Conservation (phyloP, 2,888 invertebrate species). For the Homarus gammarus region DNA sequence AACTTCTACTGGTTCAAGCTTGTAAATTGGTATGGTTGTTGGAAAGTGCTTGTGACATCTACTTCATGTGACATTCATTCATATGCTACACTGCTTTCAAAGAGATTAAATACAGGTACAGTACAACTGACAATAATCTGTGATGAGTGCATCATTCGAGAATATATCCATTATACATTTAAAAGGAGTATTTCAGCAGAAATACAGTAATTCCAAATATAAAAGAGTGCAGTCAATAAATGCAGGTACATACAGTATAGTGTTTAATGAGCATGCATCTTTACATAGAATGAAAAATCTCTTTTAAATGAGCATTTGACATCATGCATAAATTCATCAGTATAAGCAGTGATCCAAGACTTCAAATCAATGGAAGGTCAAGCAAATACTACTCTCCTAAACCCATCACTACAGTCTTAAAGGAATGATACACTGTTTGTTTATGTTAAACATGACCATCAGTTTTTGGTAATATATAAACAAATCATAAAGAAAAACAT, state of each 20-base stretch:
- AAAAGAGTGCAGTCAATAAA: not conserved
- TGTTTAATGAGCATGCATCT: not conserved
- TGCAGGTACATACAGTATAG: not conserved
- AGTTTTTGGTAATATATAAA: not conserved
- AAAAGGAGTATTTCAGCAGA: not conserved
- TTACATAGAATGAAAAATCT: too few species aligned
- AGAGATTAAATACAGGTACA: too few species aligned
- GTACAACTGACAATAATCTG: too few species aligned
- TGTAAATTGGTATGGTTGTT: too few species aligned
- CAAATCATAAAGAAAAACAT: not conserved
- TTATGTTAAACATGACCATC: not conserved
- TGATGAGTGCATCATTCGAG: not conserved
- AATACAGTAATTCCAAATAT: not conserved
- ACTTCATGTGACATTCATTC: too few species aligned
- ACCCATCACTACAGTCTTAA: too few species aligned
- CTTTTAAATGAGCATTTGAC: not conserved
- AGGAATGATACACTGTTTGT: too few species aligned
- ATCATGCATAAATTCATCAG: not conserved
- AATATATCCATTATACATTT: not conserved
- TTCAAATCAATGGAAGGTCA: slow-evolving; percentile 5
- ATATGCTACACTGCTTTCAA: too few species aligned
- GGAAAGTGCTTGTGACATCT: too few species aligned
- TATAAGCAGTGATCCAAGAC: not conserved
- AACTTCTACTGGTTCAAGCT: too few species aligned
- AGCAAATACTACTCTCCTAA: not conserved